Percentiles rank a stretch among this genome's conserved stretches.
Conservation (phyloP, 2,888 invertebrate genomes). For the Eristalis pertinax region DNA sequence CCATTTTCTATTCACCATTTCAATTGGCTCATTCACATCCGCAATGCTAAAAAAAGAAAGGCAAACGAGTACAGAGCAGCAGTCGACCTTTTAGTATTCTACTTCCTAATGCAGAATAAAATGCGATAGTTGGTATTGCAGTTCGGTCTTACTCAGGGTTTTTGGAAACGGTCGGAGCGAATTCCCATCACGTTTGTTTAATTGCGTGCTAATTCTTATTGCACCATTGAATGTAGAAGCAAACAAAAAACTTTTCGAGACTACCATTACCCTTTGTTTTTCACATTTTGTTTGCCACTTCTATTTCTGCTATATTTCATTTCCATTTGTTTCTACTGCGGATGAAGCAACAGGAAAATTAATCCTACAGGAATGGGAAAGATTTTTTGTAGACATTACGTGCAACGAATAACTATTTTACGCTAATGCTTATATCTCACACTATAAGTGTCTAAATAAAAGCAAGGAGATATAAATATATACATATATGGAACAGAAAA, state of each 20-base stretch:
- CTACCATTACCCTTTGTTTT: conserved; percentile 51
- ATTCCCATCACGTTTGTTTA: conserved; percentile 59
- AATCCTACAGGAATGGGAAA: background rate
- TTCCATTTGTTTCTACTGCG: conserved; percentile 6
- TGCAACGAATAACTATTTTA: background rate
- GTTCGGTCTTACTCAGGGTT: background rate
- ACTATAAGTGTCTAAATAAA: background rate
- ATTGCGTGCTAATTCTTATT: conserved; percentile 67
- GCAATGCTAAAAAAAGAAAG: background rate
- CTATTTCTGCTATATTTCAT: conserved; percentile 12
- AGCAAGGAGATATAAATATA: background rate
- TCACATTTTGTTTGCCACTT: conserved; percentile 42
- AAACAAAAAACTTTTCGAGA: conserved; percentile 58
- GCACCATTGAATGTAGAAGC: conserved; percentile 50
- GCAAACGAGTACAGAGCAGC: background rate
- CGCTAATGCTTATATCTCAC: background rate
- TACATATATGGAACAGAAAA: background rate
- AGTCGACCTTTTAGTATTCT: background rate
- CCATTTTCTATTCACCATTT: background rate
- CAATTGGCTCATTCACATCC: background rate
- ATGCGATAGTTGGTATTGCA: background rate
- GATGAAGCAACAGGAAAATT: conserved; percentile 18
- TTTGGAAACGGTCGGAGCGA: background rate
- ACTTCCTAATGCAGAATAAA: background rate
- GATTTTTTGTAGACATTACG: background rate